Base-by-base conservation (phyloP, 2,797 vertebrate species). In the Cottoperca gobio region DNA sequence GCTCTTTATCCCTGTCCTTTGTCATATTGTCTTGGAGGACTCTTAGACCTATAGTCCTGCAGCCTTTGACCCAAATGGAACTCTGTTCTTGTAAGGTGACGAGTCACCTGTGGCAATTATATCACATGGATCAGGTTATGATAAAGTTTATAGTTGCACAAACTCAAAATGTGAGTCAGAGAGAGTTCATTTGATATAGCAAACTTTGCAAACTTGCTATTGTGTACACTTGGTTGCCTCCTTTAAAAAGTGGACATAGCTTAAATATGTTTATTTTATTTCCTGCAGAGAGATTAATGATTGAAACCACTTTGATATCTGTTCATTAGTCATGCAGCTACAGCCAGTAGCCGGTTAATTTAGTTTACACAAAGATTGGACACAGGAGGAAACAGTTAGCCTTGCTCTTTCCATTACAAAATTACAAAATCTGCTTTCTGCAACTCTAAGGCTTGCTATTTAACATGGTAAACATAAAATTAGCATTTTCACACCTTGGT, bases 1-100 rank as follows among this genome's bases (percentile, higher is more conserved):
- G 3, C 69, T 71, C 54, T 58, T 74, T 48, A 50, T 62, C 53
- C 24, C 43, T 42, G 45, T 48, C 16, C 58, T 79, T 72, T 72
- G 37, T 55, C 1, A 3, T 26, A 37, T 66, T 60, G 28, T 69
- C 2, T 43, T n/a, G 16, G 16, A 58, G 17, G 49, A 46, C 23
- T 64, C 13, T 31, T 50, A 57, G 10, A 31, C 14, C 37, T 9
- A 26, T 13, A 66, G 17, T 50, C n/a, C 55, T 71, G 60, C 11
- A 68, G 13, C 31, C 57, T 35, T 50, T 52, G 55, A 62, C 23
- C 37, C 45, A 43, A 42, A 74, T 52, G 1, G 1, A 58, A 26
- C 67, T 16, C 6, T 14, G 3, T 31, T 45, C 16, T 17, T 40
- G 4, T 65, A 9, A 55, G n/a, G 33, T 37, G 24, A 28, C 24